Conservation (phyloP, 2,797 vertebrate species). For the Pangasius djambal region DNA sequence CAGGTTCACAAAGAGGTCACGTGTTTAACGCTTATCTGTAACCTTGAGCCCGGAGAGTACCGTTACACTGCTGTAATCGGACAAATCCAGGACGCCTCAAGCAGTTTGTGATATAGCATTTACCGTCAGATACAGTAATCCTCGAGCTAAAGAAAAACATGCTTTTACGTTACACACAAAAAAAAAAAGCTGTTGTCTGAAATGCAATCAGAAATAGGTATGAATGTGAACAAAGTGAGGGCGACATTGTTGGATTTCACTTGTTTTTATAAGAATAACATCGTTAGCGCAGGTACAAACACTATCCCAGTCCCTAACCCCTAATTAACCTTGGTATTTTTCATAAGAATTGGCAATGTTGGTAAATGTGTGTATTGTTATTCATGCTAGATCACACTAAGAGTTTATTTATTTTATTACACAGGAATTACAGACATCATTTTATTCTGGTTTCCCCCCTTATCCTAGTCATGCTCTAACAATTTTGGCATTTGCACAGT, state of each 20-base stretch:
- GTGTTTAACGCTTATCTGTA: conserved; percentile 58
- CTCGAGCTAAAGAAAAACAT: conserved; percentile 6
- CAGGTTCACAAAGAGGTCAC: conserved; percentile 36
- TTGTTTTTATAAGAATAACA: conserved; percentile 14
- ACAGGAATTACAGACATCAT: background rate
- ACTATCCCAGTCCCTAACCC: background rate
- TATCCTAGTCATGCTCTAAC: background rate
- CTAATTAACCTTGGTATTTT: conserved; percentile 5
- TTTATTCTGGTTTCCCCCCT: background rate
- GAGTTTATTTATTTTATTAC: background rate
- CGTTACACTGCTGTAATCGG: conserved; percentile 51
- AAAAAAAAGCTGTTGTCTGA: background rate
- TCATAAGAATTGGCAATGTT: background rate
- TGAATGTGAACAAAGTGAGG: background rate
- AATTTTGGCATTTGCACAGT: background rate
- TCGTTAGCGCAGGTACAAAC: background rate
- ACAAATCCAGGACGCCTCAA: conserved; percentile 46
- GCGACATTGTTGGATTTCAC: background rate
- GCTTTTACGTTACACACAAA: background rate
- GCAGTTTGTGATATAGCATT: conserved; percentile 36
- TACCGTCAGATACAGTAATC: conserved; percentile 48
- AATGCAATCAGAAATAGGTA: background rate
- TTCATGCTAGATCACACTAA: no score
- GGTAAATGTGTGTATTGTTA: background rate
- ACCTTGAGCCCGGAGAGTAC: conserved; percentile 56